A percentile compares a stretch with the other conserved stretches of the same genome.
These are phyloP conservation scores for Cerastis leucographa DNA, from an alignment of 2,888 invertebrate genomes.

Conservation along the genomic window DNA sequence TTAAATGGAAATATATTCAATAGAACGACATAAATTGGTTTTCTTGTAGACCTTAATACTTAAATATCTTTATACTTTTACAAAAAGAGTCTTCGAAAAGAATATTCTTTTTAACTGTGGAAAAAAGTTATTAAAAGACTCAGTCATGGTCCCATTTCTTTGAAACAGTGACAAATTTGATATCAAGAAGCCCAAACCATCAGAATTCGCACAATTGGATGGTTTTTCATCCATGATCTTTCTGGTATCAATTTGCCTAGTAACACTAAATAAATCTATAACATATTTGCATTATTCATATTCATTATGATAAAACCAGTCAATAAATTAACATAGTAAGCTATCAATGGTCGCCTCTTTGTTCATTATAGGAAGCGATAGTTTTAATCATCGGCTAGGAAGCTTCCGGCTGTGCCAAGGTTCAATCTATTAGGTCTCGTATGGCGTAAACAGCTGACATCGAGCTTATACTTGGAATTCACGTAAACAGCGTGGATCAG, in stretches of 20 bases:
- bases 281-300: not conserved
- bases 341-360: slow-evolving; percentile 35
- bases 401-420: slow-evolving; percentile 47
- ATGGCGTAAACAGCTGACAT: slow-evolving; percentile 15
- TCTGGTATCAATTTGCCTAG: not conserved
- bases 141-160: too few relatives aligned
- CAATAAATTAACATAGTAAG: slow-evolving; percentile 22
- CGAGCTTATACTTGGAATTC: not conserved
- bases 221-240: not conserved
- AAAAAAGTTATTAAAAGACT: too few relatives aligned
- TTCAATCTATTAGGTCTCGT: slow-evolving; percentile 27
- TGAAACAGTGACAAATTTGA: not conserved
- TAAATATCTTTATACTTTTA: not conserved
- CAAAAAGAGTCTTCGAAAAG: not conserved
- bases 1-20: slow-evolving; percentile 31
- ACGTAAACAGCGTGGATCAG: not conserved
- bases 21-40: slow-evolving; percentile 3
- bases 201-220: not conserved
- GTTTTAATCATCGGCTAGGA: slow-evolving; percentile 23
- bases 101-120: not conserved
- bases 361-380: slow-evolving; percentile 47
- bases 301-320: not conserved
- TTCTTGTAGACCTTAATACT: slow-evolving; percentile 1
- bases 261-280: not conserved
- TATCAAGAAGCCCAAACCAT: not conserved